Percentiles rank a stretch among this genome's conserved stretches.
Conservation (phyloP, 2,113 vertebrate genomes). For the Peromyscus maniculatus region DNA sequence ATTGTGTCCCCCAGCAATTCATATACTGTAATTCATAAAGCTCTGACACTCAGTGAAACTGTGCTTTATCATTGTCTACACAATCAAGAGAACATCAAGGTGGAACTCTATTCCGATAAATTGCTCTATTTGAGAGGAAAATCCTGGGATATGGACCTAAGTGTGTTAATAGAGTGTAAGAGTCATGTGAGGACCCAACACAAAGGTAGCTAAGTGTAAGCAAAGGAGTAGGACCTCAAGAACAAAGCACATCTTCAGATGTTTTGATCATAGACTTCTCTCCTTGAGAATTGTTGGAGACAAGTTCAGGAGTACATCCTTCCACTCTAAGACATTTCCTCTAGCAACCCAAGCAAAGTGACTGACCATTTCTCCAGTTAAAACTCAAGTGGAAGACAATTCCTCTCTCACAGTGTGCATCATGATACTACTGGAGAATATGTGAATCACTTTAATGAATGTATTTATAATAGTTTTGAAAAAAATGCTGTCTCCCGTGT, state of each 20-base stretch:
- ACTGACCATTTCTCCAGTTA: not conserved
- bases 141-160: not conserved
- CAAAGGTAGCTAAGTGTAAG: not conserved
- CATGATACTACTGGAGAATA: not conserved
- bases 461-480: not conserved
- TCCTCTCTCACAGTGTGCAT: no score
- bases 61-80: not conserved
- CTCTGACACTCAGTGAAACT: not conserved
- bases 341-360: not conserved
- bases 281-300: not conserved
- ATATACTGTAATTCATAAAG: not conserved
- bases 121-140: not conserved
- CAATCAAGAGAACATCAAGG: not conserved
- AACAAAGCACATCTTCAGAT: not conserved
- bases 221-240: not conserved
- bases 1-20: not conserved
- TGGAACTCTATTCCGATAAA: not conserved
- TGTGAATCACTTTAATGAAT: not conserved
- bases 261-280: not conserved
- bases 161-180: not conserved
- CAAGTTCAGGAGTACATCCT: not conserved
- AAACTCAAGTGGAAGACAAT: not conserved
- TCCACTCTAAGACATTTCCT: not conserved
- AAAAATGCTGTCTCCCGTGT: not conserved
- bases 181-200: fast-evolving